These are phyloP conservation scores for Mus spicilegus DNA, from an alignment of 2,113 vertebrate species.

Conservation along the genomic window DNA sequence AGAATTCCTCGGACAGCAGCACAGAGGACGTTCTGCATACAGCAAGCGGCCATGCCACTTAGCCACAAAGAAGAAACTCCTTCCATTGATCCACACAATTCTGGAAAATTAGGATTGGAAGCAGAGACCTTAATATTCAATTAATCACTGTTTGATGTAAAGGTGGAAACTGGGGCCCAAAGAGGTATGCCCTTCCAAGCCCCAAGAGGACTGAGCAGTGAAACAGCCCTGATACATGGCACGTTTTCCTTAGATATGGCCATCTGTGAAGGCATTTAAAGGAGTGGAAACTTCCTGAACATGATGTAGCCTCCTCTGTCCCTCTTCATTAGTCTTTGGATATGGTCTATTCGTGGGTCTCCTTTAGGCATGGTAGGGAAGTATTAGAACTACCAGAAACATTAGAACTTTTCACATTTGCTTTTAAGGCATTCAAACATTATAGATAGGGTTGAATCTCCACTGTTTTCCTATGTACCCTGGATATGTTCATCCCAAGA, in stretches of 20 bases:
- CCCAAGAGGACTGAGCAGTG: background rate
- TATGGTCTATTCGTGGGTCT: background rate
- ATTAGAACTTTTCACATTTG: background rate
- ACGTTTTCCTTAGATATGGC: background rate
- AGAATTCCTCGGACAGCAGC: background rate
- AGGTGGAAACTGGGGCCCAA: background rate
- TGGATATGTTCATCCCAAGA: background rate
- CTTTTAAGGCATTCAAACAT: background rate
- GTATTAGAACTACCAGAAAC: background rate
- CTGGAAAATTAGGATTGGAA: background rate
- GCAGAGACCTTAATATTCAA: background rate
- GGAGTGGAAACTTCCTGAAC: background rate
- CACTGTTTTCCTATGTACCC: background rate
- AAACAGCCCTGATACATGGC: background rate
- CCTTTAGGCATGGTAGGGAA: background rate
- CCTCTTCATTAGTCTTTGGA: background rate
- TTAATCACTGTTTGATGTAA: background rate
- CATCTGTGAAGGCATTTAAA: background rate
- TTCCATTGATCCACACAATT: background rate
- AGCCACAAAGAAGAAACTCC: background rate
- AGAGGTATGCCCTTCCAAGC: background rate
- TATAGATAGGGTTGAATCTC: background rate
- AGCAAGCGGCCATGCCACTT: background rate
- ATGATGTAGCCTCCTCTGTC: accelerated
- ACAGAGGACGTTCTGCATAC: background rate